phyloP scores from a whole-genome alignment of 2,113 vertebrate genomes.

The Capricornis sumatraensis region DNA sequence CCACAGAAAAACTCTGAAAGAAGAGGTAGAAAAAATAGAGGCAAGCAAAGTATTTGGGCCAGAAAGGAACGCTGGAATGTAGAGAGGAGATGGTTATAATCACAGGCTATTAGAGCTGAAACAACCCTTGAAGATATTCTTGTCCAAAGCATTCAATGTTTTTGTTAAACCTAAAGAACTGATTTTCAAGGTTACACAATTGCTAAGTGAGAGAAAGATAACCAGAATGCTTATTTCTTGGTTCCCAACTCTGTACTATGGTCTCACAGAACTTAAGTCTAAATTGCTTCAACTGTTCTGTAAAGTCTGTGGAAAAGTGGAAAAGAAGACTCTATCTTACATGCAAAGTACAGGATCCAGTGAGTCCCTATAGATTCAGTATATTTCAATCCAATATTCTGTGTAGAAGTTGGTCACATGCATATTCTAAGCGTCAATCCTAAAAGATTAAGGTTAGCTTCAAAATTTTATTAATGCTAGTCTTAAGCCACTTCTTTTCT shows the following conservation, averaged over 20 bases:
- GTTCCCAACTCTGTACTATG: background rate
- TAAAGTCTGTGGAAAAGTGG: background rate
- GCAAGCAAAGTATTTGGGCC: background rate
- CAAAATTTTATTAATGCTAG: background rate
- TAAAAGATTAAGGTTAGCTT: background rate
- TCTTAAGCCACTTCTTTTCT: background rate
- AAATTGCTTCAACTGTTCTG: background rate
- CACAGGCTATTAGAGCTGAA: background rate
- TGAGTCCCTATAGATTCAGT: background rate
- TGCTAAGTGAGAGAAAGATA: background rate
- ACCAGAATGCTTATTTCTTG: background rate
- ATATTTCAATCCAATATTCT: background rate
- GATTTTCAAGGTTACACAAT: background rate
- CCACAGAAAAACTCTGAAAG: background rate
- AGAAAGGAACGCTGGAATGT: background rate
- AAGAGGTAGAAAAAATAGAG: conserved; percentile 30
- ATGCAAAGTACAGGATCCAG: background rate
- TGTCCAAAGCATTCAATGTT: background rate
- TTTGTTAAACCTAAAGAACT: background rate
- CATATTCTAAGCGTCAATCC: background rate
- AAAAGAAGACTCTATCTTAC: background rate
- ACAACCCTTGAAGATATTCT: background rate
- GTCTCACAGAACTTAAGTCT: background rate
- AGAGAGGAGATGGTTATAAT: background rate
- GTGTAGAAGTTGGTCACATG: background rate